Evolutionary conservation across 64 coral and sea anemone species (phyloP).

Genomic region (Dendronephthya gigantea): DNA sequence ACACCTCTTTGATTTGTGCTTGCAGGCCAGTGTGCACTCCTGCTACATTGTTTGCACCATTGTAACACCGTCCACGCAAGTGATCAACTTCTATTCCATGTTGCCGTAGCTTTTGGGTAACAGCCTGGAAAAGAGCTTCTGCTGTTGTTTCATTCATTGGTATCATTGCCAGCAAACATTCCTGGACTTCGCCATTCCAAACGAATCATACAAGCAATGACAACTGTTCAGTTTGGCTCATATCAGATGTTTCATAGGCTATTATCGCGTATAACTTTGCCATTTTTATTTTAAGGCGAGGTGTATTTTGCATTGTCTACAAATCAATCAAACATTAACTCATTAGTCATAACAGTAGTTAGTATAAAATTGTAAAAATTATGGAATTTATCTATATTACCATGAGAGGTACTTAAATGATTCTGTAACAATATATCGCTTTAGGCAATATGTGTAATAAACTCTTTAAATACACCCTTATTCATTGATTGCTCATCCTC

Average conservation of each 20-base stretch:
- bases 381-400: not conserved
- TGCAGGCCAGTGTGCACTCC: not conserved
- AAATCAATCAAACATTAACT: not conserved
- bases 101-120: not conserved
- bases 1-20: not conserved
- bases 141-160: not conserved
- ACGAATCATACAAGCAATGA: not conserved
- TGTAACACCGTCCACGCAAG: not conserved
- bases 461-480: slow-evolving; percentile 15
- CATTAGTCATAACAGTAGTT: slow-evolving; percentile 3
- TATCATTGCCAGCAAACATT: not conserved
- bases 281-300: not conserved
- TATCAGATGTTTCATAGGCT: slow-evolving; percentile 1
- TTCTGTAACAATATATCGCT: not conserved
- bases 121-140: not conserved
- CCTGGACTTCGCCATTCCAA: not conserved
- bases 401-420: not conserved
- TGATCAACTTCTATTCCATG: not conserved
- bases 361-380: not conserved
- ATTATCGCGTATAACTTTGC: not conserved
- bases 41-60: too few relatives aligned
- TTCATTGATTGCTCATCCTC: not conserved
- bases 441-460: slow-evolving; percentile 1
- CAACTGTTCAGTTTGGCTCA: not conserved
- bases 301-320: slow-evolving; percentile 7